Percentiles rank a stretch among this genome's conserved stretches.
Conservation (phyloP, 92 coral and sea anemone genomes). For the Pocillopora grandis region DNA sequence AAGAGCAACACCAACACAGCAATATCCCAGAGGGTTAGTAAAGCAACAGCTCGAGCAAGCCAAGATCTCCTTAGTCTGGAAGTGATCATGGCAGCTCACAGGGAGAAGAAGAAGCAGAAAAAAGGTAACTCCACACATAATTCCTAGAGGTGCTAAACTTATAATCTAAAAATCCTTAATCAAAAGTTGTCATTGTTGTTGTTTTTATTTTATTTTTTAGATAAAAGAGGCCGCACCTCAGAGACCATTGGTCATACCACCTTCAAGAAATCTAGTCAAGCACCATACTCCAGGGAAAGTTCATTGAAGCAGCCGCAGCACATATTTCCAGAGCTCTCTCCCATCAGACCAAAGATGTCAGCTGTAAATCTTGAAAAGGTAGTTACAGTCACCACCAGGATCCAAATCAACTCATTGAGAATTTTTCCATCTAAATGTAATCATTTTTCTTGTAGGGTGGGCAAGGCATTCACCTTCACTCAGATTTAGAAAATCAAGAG, state of each 20-base stretch:
- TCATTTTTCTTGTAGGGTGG: background rate
- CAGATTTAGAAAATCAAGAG: background rate
- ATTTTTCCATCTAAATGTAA: background rate
- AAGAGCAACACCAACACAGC: constrained; percentile 1
- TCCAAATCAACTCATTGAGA: no score
- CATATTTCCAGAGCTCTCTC: constrained; percentile 31
- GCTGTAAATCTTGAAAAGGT: constrained; percentile 1
- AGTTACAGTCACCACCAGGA: no score
- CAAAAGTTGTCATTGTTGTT: background rate
- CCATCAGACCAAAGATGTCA: constrained; percentile 13
- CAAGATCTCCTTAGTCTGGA: constrained; percentile 38
- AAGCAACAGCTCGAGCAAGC: background rate
- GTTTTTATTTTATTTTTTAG: background rate
- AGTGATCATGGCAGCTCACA: constrained; percentile 46
- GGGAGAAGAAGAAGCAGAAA: background rate
- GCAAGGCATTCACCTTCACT: background rate
- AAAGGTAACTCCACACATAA: constrained; percentile 4
- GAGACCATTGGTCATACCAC: background rate
- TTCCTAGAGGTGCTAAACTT: background rate
- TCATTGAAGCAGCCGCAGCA: background rate
- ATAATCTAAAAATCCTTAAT: no score
- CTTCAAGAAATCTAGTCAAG: background rate
- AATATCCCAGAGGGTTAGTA: background rate
- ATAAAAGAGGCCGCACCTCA: background rate
- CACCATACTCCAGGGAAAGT: background rate